Conservation (phyloP, 2,888 invertebrate genomes). For the Lochmaea crataegi region DNA sequence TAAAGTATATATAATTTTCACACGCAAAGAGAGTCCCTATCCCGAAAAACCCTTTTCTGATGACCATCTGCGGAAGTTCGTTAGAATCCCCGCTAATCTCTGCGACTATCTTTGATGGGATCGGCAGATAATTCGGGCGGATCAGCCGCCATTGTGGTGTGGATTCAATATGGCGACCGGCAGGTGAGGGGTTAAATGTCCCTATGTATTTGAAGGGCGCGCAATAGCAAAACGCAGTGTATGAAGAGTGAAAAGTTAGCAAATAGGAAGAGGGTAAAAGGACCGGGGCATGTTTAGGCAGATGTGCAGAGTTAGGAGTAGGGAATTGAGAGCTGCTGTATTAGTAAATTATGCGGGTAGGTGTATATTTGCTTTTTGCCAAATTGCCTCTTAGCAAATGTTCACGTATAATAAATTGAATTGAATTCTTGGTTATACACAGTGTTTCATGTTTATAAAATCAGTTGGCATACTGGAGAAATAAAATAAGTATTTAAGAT, state of each 20-base stretch:
- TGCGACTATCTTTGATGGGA: constrained; percentile 61
- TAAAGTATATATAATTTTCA: constrained; percentile 50
- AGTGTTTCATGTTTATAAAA: not conserved
- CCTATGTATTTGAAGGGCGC: constrained; percentile 29
- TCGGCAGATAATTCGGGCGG: constrained; percentile 59
- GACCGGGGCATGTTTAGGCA: constrained; percentile 34
- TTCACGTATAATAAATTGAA: not conserved
- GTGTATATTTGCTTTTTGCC: constrained; percentile 1
- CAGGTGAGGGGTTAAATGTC: constrained; percentile 61
- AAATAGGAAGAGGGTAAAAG: constrained; percentile 41
- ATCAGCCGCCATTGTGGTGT: constrained; percentile 63
- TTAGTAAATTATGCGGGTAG: constrained; percentile 34
- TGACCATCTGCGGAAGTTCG: constrained; percentile 66
- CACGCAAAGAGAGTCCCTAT: constrained; percentile 46
- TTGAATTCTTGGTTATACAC: not conserved
- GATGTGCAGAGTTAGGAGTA: constrained; percentile 38
- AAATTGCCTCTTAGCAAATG: not conserved
- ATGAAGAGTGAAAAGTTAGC: constrained; percentile 37
- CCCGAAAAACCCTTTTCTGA: constrained; percentile 50
- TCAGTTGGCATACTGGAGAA: no score
- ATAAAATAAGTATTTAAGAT: not conserved
- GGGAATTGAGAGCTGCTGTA: constrained; percentile 23
- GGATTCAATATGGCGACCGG: constrained; percentile 62
- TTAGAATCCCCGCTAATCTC: constrained; percentile 65
- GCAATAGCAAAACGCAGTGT: constrained; percentile 22